A percentile compares a stretch with the other conserved stretches of the same genome.
These are phyloP conservation scores for Mormyrus iriodes DNA, from an alignment of 2,113 vertebrate genomes.

Conservation along the genomic window DNA sequence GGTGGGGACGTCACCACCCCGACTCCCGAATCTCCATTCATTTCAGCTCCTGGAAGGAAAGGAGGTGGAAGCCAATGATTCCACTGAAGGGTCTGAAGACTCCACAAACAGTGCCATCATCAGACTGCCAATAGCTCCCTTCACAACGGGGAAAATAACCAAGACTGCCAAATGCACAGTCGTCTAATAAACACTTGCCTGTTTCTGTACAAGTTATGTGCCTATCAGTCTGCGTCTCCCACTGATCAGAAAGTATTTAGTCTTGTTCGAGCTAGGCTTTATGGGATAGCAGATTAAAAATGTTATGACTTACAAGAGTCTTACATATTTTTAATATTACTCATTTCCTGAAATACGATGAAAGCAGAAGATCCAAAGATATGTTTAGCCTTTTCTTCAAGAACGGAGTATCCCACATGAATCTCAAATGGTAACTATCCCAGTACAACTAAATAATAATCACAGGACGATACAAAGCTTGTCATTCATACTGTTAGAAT, in stretches of 20 bases:
- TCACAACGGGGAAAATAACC: neutral
- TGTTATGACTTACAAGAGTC: neutral
- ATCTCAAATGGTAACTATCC: neutral
- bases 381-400: neutral
- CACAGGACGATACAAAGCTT: neutral
- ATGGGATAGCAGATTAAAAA: slow-evolving; percentile 31
- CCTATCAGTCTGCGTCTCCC: slow-evolving; percentile 17
- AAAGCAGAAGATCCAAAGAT: neutral
- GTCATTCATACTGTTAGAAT: neutral
- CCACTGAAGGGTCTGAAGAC: neutral
- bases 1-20: slow-evolving; percentile 96
- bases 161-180: neutral
- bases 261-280: neutral
- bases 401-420: neutral
- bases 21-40: slow-evolving; percentile 90
- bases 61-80: neutral
- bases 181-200: neutral
- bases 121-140: neutral
- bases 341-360: neutral
- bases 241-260: slow-evolving; percentile 42
- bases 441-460: neutral
- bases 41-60: slow-evolving; percentile 54
- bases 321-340: neutral
- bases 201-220: slow-evolving; percentile 31
- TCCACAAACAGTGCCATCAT: neutral